These are phyloP conservation scores for Dasysyrphus albostriatus DNA, from an alignment of 2,888 invertebrate species.

Conservation along the genomic window DNA sequence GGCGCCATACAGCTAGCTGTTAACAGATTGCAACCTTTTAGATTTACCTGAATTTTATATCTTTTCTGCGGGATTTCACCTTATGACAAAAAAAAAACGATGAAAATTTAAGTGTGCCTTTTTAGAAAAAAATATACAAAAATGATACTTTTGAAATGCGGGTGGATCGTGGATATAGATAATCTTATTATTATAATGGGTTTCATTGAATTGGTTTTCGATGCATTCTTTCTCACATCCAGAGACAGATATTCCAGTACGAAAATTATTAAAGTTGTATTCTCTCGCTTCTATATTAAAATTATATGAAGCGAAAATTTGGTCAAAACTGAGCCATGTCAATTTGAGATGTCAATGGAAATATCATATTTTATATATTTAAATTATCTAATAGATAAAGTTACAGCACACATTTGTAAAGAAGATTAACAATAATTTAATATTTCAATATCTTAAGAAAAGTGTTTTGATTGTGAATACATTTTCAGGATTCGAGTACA, in stretches of 20 bases:
- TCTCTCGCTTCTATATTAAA: neutral
- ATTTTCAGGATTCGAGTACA: no score
- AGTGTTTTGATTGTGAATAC: no score
- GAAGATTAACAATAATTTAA: neutral
- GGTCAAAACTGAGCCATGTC: neutral
- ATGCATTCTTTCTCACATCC: neutral
- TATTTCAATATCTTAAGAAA: no score
- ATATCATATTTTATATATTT: slow-evolving; percentile 3
- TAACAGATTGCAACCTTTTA: slow-evolving; percentile 32
- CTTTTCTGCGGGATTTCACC: neutral
- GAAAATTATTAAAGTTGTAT: neutral
- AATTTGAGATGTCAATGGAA: neutral
- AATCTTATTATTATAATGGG: slow-evolving; percentile 4
- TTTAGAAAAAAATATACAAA: neutral
- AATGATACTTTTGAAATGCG: slow-evolving; percentile 17
- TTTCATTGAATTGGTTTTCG: neutral
- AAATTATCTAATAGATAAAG: neutral
- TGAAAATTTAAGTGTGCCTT: neutral
- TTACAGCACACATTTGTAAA: neutral
- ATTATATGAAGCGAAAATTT: neutral
- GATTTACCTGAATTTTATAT: slow-evolving; percentile 22
- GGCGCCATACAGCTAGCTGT: slow-evolving; percentile 38
- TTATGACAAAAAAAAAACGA: neutral
- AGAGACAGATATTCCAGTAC: slow-evolving; percentile 4
- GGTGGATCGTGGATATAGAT: slow-evolving; percentile 2